These are phyloP conservation scores for Xenopus laevis DNA, from an alignment of 2,113 vertebrate genomes.

Conservation along the genomic window DNA sequence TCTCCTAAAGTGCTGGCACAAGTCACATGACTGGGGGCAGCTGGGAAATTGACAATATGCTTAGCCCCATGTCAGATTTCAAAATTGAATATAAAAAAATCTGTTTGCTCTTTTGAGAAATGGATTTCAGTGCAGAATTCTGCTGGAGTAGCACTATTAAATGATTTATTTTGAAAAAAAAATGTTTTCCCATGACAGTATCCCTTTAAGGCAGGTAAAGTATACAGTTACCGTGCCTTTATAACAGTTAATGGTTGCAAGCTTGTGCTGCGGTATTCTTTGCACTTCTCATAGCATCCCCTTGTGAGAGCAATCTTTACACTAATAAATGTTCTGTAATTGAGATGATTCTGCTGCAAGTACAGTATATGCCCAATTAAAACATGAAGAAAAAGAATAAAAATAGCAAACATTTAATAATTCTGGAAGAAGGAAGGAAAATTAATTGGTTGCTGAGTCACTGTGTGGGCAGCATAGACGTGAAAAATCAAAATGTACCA, in stretches of 20 bases:
- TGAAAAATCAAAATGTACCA: background rate
- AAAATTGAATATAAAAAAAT: too few relatives aligned
- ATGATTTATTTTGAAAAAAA: too few relatives aligned
- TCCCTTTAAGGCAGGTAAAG: too few relatives aligned
- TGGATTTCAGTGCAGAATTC: too few relatives aligned
- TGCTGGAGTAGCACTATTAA: too few relatives aligned
- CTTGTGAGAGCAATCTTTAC: background rate
- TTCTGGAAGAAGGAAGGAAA: background rate
- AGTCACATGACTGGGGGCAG: too few relatives aligned
- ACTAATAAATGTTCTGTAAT: background rate
- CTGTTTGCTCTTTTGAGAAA: too few relatives aligned
- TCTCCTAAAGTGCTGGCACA: too few relatives aligned
- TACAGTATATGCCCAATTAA: background rate
- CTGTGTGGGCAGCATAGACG: background rate
- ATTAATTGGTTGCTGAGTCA: background rate
- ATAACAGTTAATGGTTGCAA: background rate
- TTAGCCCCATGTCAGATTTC: too few relatives aligned
- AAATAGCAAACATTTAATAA: slow-evolving; percentile 2
- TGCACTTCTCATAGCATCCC: background rate
- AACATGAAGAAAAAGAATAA: background rate
- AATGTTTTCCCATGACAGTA: too few relatives aligned
- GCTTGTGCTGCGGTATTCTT: background rate
- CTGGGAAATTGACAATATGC: too few relatives aligned
- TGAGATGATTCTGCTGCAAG: slow-evolving; percentile 3
- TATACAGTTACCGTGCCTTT: background rate